Evolutionary conservation across 1,140 invertebrate genomes (phyloP), one percentile per base, ranked within the genome.

Genomic region (Zaprionus africanus): DNA sequence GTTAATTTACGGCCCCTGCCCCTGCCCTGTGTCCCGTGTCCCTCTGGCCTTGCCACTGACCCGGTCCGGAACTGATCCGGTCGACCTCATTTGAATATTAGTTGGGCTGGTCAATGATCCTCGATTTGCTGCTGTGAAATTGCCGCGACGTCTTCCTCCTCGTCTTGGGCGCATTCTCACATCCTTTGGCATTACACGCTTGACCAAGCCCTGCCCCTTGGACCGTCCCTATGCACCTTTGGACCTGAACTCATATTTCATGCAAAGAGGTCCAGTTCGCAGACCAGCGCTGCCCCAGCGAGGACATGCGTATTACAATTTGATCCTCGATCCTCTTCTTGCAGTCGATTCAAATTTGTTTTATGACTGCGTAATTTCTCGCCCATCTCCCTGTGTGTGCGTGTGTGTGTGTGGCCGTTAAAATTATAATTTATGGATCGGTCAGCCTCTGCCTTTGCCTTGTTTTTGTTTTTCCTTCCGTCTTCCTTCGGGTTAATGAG

Each of bases 61-160:
- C 41, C 61, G 67, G 34, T 58, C 60, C 53, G 59, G 65, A 61
- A 69, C 76, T 78, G 82, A 85, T 75, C 78, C 82, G 71, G 71
- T 78, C 76, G 79, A 86, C 79, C 83, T 86, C 82, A 86, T 86
- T 86, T 86, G 83, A 86, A 86, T 86, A 86, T 86, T 86, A 82
- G 83, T 86, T 86, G 83, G 83, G 81, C 57, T 81, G 79, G 75
- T 79, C 80, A 78, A 66, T 83, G 77, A 84, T 84, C 79, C 75
- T 81, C 75, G 78, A 84, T 85, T 78, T 82, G 76, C 61, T 68
- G 61, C 76, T 78, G 76, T 78, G 71, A 78, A 78, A 78, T 78
- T 78, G 76, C 58, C 70, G 41, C 41, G 38, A 13, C 12, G 11
- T 11, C 2, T 4, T 5, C 26, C 4, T 5, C 4, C 0, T 34